Evolutionary conservation across 1,140 invertebrate species (phyloP).

Genomic region (Micrasema minimum): DNA sequence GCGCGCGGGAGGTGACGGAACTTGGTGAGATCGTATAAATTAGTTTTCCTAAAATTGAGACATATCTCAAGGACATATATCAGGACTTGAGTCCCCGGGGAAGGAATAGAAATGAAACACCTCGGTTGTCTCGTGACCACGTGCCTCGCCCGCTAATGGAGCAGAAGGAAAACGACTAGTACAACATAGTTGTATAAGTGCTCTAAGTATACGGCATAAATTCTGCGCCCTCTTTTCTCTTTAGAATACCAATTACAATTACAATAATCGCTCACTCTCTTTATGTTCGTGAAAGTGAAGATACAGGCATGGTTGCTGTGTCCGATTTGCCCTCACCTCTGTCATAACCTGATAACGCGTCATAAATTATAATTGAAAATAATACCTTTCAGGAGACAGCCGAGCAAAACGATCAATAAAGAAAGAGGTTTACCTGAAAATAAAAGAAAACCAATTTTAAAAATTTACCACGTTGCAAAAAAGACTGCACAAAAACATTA

Average conservation of each 20-base stretch:
- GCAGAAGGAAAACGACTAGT: slow-evolving; percentile 3
- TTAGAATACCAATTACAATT: background rate
- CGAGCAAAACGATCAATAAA: too few species aligned
- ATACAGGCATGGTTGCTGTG: too few species aligned
- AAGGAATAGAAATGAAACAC: background rate
- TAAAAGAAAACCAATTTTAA: too few species aligned
- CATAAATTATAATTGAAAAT: too few species aligned
- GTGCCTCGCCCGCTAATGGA: background rate
- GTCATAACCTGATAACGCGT: too few species aligned
- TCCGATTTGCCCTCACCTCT: too few species aligned
- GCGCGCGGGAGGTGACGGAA: slow-evolving; percentile 5
- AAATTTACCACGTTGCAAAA: too few species aligned
- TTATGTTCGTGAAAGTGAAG: too few species aligned
- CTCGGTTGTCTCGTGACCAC: too few species aligned
- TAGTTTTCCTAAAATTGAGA: slow-evolving; percentile 35
- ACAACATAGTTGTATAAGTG: background rate
- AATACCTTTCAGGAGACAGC: too few species aligned
- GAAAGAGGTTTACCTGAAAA: too few species aligned
- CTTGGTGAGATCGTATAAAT: slow-evolving; percentile 30
- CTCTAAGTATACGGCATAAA: background rate
- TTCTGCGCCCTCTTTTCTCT: background rate
- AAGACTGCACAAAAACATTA: too few species aligned
- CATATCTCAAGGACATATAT: slow-evolving; percentile 25
- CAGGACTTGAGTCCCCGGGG: background rate
- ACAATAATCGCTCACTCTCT: background rate